phyloP scores from a whole-genome alignment of 2,888 invertebrate species.

The Caenorhabditis wallacei region DNA sequence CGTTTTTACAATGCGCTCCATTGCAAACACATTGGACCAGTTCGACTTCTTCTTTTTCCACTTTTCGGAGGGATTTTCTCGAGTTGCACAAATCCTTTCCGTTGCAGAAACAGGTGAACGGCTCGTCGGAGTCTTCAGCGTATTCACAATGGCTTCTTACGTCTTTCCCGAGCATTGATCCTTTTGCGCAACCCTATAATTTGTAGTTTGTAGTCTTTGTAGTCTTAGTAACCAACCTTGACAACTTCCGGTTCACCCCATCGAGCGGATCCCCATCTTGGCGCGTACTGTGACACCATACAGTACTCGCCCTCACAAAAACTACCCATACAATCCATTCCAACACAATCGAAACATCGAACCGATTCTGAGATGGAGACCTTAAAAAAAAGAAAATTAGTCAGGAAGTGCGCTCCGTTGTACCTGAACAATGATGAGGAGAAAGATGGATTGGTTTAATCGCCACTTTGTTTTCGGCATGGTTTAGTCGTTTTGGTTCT shows the following conservation, averaged over 20 bases:
- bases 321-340: conserved; percentile 75
- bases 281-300: conserved; percentile 74
- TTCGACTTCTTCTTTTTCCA: conserved; percentile 76
- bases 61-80: conserved; percentile 59
- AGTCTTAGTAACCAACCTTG: conserved; percentile 62
- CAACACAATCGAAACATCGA: conserved; percentile 80
- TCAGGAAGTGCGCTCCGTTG: background rate
- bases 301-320: conserved; percentile 76
- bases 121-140: conserved; percentile 74
- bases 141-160: conserved; percentile 79
- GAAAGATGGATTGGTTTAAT: conserved; percentile 61
- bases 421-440: conserved; percentile 44
- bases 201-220: too few relatives aligned
- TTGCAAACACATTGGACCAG: conserved; percentile 78
- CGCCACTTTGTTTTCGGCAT: conserved; percentile 60
- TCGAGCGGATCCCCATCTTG: conserved; percentile 78
- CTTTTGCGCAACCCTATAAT: conserved; percentile 79
- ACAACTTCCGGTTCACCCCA: conserved; percentile 79
- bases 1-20: conserved; percentile 78
- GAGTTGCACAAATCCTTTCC: conserved; percentile 79
- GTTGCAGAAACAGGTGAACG: conserved; percentile 82
- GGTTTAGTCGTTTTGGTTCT: conserved; percentile 32
- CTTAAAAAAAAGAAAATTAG: conserved; percentile 23
- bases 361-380: conserved; percentile 64
- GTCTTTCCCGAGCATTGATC: conserved; percentile 76